A percentile compares a stretch with the other conserved stretches of the same genome.
These are phyloP conservation scores for Drosophila cardini DNA, from an alignment of 1,140 invertebrate genomes.

Conservation along the genomic window DNA sequence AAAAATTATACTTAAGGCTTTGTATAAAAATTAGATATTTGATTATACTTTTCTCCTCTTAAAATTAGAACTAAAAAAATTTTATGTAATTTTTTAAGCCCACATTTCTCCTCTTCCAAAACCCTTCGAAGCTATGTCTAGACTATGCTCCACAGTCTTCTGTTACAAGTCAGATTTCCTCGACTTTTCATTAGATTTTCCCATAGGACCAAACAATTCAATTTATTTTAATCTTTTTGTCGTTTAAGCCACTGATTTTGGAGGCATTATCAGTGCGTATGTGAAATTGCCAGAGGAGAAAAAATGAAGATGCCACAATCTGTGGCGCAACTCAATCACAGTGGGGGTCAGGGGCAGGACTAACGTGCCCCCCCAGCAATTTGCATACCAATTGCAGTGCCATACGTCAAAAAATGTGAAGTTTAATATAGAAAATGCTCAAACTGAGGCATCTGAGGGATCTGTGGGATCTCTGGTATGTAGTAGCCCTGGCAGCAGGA, in stretches of 20 bases:
- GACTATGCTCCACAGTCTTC: too few relatives aligned
- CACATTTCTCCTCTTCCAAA: too few relatives aligned
- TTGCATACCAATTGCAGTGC: slow-evolving; percentile 76
- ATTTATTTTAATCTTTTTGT: slow-evolving; percentile 31
- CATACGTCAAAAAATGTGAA: slow-evolving; percentile 80
- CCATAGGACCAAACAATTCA: background rate
- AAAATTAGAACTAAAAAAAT: too few relatives aligned
- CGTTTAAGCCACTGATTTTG: slow-evolving; percentile 18
- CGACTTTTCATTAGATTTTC: background rate
- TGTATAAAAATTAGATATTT: too few relatives aligned
- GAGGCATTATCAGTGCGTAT: slow-evolving; percentile 27
- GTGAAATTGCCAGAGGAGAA: slow-evolving; percentile 13
- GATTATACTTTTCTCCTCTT: too few relatives aligned
- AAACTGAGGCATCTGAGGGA: slow-evolving; percentile 18
- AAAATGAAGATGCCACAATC: slow-evolving; percentile 45
- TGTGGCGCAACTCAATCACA: slow-evolving; percentile 37
- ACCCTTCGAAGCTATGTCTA: too few relatives aligned
- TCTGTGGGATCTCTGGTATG: slow-evolving; percentile 4
- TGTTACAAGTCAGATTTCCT: too few relatives aligned
- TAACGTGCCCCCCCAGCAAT: slow-evolving; percentile 62
- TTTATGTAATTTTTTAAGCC: too few relatives aligned
- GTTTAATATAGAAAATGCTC: slow-evolving; percentile 82
- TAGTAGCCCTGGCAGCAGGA: background rate
- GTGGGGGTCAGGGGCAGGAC: background rate
- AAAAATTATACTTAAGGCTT: too few relatives aligned